Evolutionary conservation across 2,797 vertebrate genomes (phyloP), one percentile per base, ranked within the genome.

Genomic region (Cuculus canorus): DNA sequence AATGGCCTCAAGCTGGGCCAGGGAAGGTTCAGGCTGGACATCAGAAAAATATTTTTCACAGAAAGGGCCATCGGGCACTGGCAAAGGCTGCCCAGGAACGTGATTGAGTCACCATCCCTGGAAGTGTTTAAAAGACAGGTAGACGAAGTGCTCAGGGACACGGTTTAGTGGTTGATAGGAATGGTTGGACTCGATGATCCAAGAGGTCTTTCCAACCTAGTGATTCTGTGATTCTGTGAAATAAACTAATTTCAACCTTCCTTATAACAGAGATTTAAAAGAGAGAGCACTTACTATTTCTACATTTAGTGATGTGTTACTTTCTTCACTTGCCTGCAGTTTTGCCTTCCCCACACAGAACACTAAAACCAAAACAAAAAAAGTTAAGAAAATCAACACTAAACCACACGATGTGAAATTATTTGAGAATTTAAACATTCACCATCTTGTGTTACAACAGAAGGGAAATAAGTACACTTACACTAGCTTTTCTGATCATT

Each of bases 331-430:
- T 88, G 94, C 69, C 6, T 84, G 90, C 95, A 98, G 97, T 57
- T 92, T 92, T 80, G 97, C 91, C 50, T 93, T 97, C 57, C 97
- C 98, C 93, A 97, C 97, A 87, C 96, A 98, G 96, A 98, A 98
- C 41, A 94, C 98, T 98, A 96, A 93, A 98, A 97, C 6, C 61
- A 90, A 95, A 92, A 95, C 33, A 43, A 96, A 92, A 92, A 83
- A 86, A 82, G 37, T 88, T 92, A 88, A 54, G 59, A 77, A 79
- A 92, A 90, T 33, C 32, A 80, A 45, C 12, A 12, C 8, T 70
- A 65, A 78, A 92, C 24, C 11, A 66, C 13, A 56, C 21, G 19
- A 41, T 30, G 6, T 41, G 78, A 85, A 59, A 27, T 59, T 47
- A 57, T 43, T 59, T 66, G 24, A 84, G 22, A 91, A 76, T 16